These are phyloP conservation scores for Sylvia atricapilla DNA, from an alignment of 2,113 vertebrate species.

Conservation along the genomic window DNA sequence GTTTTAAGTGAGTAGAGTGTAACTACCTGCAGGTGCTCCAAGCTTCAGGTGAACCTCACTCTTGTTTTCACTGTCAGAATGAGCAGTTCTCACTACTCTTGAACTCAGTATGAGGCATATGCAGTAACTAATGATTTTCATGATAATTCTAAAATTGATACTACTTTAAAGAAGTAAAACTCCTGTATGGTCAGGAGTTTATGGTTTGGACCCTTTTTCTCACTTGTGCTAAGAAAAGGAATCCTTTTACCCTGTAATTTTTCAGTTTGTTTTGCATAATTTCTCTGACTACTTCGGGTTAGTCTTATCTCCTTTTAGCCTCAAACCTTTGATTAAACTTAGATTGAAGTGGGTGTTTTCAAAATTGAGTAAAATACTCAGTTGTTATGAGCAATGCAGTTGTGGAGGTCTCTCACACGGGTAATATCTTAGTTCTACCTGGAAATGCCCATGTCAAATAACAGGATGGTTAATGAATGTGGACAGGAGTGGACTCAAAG, in stretches of 20 bases:
- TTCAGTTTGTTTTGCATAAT: not conserved
- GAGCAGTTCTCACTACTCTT: not conserved
- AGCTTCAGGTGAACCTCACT: not conserved
- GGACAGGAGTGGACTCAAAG: not conserved
- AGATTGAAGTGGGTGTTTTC: not conserved
- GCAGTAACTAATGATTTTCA: not conserved
- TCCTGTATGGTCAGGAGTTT: not conserved
- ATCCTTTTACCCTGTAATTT: not conserved
- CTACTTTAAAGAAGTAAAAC: not conserved
- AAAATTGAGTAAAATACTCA: not conserved
- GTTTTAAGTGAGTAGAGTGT: not conserved
- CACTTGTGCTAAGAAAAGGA: not conserved
- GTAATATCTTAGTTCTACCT: not conserved
- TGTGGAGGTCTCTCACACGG: not conserved
- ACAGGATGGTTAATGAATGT: not conserved
- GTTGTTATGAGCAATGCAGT: not conserved
- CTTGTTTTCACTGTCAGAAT: not conserved
- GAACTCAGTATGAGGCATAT: not conserved
- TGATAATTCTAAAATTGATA: not conserved
- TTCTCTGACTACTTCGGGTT: not conserved
- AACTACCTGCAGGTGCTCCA: not conserved
- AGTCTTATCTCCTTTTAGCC: not conserved
- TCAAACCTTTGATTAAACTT: not conserved
- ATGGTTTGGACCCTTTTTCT: not conserved
- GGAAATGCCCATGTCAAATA: not conserved